These are phyloP conservation scores for Ceratosolen solmsi DNA, from an alignment of 1,140 invertebrate species.

Conservation along the genomic window DNA sequence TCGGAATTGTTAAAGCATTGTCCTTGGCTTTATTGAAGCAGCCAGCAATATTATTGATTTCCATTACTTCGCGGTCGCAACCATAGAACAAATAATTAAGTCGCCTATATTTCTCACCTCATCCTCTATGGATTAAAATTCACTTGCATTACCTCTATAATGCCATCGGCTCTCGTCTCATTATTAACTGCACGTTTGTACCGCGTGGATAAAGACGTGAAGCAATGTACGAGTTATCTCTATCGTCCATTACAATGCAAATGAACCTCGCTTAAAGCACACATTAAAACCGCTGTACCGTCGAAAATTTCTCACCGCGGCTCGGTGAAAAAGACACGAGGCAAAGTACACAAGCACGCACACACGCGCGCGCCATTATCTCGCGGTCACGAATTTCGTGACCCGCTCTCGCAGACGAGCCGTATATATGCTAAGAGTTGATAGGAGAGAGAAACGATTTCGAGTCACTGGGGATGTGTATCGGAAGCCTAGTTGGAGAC, in stretches of 20 bases:
- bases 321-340: not conserved
- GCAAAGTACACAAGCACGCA: not conserved
- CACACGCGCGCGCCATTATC: not conserved
- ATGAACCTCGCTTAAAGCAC: too few relatives aligned
- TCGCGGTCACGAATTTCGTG: conserved; percentile 32
- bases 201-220: not conserved
- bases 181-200: not conserved
- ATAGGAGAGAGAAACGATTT: conserved; percentile 2
- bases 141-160: too few relatives aligned
- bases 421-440: not conserved
- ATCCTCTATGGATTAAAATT: too few relatives aligned
- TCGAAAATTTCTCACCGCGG: not conserved
- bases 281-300: too few relatives aligned
- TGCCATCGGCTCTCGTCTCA: too few relatives aligned
- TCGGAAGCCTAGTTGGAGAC: conserved; percentile 6
- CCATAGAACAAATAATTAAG: too few relatives aligned
- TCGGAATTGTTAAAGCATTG: too few relatives aligned
- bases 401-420: not conserved
- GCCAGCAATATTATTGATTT: too few relatives aligned
- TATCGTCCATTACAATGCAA: not conserved
- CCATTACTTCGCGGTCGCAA: too few relatives aligned
- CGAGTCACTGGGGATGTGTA: not conserved
- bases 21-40: too few relatives aligned
- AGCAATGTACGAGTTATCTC: not conserved
- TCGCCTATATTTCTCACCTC: too few relatives aligned